phyloP scores from a whole-genome alignment of 2,888 invertebrate genomes.

The Ennomos fuscantarius region DNA sequence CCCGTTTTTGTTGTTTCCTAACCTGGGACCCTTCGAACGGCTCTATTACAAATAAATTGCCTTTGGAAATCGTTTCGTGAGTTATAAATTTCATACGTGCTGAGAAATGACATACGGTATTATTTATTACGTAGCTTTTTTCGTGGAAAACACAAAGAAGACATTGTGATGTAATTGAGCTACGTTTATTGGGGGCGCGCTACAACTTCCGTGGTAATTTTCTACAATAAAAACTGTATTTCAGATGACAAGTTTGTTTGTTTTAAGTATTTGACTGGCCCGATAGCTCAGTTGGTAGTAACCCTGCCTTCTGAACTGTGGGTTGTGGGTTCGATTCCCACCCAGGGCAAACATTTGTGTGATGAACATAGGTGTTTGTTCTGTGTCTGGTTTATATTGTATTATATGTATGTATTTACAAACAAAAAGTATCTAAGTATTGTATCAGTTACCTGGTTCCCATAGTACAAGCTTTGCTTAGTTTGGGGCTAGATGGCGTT shows the following conservation, averaged over 20 bases:
- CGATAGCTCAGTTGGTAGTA: too few relatives aligned
- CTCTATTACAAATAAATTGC: slow-evolving; percentile 84
- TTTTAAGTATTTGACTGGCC: slow-evolving; percentile 2
- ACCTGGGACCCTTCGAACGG: slow-evolving; percentile 60
- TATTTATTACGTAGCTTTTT: slow-evolving; percentile 79
- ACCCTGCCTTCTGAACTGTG: too few relatives aligned
- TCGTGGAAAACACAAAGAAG: slow-evolving; percentile 78
- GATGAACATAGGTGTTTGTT: too few relatives aligned
- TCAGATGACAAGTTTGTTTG: slow-evolving; percentile 1
- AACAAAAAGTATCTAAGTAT: too few relatives aligned
- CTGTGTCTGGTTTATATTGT: too few relatives aligned
- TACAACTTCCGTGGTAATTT: slow-evolving; percentile 59
- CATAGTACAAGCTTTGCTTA: too few relatives aligned
- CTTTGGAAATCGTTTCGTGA: slow-evolving; percentile 76
- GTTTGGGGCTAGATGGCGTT: too few relatives aligned
- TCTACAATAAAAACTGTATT: slow-evolving; percentile 45
- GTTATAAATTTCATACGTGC: slow-evolving; percentile 85
- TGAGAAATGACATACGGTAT: slow-evolving; percentile 85
- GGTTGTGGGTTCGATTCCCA: too few relatives aligned
- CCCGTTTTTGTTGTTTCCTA: slow-evolving; percentile 38
- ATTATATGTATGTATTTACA: too few relatives aligned
- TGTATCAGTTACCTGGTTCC: too few relatives aligned
- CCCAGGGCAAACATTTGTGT: too few relatives aligned
- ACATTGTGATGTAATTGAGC: slow-evolving; percentile 83
- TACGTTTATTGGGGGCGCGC: slow-evolving; percentile 71